These are phyloP conservation scores for Pionites leucogaster DNA, from an alignment of 2,113 vertebrate species.

Conservation along the genomic window DNA sequence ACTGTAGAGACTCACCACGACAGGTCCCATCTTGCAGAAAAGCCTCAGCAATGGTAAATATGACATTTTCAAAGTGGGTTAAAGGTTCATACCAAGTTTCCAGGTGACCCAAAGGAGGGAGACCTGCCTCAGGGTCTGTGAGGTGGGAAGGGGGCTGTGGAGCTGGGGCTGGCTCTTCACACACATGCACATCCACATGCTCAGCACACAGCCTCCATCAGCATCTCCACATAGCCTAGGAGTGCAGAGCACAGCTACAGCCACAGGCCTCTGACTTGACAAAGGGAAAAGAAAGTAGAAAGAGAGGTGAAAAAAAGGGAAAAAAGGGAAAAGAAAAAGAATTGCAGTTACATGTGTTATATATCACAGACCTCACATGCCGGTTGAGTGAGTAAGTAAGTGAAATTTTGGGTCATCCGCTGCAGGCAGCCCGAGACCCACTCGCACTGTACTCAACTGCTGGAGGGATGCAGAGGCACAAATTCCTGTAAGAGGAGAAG, in stretches of 20 bases:
- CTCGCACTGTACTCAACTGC: accelerated
- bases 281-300: background rate
- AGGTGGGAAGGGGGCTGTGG: background rate
- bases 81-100: background rate
- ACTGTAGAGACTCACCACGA: background rate
- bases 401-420: background rate
- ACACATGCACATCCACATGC: accelerated
- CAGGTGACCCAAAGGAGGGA: background rate
- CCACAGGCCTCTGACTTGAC: accelerated
- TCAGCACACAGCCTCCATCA: background rate
- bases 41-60: background rate
- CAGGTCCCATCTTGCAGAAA: background rate
- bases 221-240: accelerated
- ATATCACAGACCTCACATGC: background rate
- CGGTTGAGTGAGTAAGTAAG: background rate
- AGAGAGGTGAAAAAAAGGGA: background rate
- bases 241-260: background rate
- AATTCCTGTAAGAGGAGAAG: background rate
- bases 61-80: background rate
- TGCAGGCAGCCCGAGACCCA: background rate
- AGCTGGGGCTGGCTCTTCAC: accelerated
- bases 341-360: background rate
- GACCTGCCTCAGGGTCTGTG: background rate
- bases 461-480: background rate
- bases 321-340: background rate